A percentile compares a stretch with the other conserved stretches of the same genome.
phyloP scores from a whole-genome alignment of 2,113 vertebrate species.

The Heptranchias perlo region DNA sequence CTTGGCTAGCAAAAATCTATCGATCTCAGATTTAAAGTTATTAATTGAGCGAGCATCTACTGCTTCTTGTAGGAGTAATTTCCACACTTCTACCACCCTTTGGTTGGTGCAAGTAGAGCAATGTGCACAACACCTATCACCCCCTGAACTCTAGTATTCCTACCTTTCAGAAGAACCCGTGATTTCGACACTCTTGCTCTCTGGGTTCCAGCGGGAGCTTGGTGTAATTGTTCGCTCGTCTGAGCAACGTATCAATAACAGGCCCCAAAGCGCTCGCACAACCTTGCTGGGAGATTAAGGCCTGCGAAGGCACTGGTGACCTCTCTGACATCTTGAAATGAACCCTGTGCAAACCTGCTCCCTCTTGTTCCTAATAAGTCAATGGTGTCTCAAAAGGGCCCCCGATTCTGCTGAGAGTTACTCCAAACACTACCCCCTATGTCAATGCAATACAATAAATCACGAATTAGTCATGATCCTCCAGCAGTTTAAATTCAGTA shows the following conservation, averaged over 20 bases:
- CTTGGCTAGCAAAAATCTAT: no score
- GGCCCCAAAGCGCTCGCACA: neutral
- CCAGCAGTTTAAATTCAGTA: neutral
- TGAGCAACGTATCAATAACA: neutral
- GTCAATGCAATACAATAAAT: neutral
- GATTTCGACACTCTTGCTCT: neutral
- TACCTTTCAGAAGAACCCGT: neutral
- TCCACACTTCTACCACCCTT: no score
- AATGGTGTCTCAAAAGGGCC: neutral
- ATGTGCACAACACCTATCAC: neutral
- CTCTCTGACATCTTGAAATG: neutral
- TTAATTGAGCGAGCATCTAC: no score
- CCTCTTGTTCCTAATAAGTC: no score
- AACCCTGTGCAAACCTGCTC: neutral
- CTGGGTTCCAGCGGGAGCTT: neutral
- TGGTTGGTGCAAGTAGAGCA: neutral
- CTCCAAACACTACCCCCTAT: neutral
- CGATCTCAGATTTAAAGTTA: no score
- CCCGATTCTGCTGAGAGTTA: neutral
- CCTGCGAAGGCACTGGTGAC: neutral
- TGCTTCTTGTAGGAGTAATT: no score
- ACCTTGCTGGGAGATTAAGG: neutral
- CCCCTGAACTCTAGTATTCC: neutral
- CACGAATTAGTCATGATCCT: neutral
- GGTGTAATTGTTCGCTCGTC: neutral